Evolutionary conservation across 2,888 invertebrate genomes (phyloP).

Genomic region (Dichetophora obliterata): DNA sequence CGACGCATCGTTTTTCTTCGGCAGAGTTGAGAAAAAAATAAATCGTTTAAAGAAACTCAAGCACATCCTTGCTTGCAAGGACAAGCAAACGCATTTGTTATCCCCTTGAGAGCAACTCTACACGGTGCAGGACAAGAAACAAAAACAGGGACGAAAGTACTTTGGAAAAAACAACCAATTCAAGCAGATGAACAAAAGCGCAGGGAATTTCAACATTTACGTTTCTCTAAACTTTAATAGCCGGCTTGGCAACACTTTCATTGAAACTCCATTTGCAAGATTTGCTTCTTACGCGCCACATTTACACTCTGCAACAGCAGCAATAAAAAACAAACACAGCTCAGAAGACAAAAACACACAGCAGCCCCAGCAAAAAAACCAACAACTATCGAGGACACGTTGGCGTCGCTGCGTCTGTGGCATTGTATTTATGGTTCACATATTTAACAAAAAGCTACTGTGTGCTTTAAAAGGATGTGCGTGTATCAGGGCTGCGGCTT

Average conservation of each 20-base stretch:
- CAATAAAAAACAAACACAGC: no score
- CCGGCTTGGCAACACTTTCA: slow-evolving; percentile 19
- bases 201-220: slow-evolving; percentile 14
- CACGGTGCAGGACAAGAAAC: neutral
- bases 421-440: slow-evolving; percentile 15
- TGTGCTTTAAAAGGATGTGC: slow-evolving; percentile 8
- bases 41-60: neutral
- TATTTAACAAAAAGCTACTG: neutral
- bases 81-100: slow-evolving; percentile 11
- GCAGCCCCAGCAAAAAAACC: no score
- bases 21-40: slow-evolving; percentile 9
- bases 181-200: neutral
- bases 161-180: neutral
- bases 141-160: neutral
- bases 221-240: neutral
- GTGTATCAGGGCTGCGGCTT: neutral
- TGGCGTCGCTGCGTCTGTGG: slow-evolving; percentile 20
- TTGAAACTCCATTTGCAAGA: neutral
- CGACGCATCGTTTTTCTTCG: neutral
- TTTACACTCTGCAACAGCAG: neutral
- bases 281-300: neutral
- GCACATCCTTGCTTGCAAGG: neutral
- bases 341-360: no score
- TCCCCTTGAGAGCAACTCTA: neutral
- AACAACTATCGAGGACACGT: neutral